Evolutionary conservation across 1,140 invertebrate species (phyloP).

Genomic region (Hyposmocoma kahamanoa): DNA sequence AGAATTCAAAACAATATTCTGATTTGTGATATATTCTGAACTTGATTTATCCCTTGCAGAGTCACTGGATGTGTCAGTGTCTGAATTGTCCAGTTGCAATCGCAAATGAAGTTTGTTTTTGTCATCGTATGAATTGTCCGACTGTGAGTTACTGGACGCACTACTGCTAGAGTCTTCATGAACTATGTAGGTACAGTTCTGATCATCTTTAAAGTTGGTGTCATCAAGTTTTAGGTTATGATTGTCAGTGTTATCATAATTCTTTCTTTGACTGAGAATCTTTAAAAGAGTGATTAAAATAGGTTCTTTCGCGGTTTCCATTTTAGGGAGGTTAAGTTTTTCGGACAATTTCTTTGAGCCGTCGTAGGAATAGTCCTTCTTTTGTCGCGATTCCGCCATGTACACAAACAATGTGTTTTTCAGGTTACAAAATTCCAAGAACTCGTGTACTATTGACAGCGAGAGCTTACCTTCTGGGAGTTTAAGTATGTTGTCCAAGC

Average conservation of each 20-base stretch:
- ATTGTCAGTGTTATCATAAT: constrained; percentile 14
- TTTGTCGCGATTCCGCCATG: constrained; percentile 66
- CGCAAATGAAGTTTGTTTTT: constrained; percentile 59
- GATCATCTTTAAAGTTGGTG: constrained; percentile 36
- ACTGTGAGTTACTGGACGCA: constrained; percentile 48
- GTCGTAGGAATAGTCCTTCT: constrained; percentile 54
- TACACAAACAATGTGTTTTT: constrained; percentile 71
- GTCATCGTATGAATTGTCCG: constrained; percentile 63
- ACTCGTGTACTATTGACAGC: constrained; percentile 62
- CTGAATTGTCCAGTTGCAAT: constrained; percentile 55
- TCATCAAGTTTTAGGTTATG: constrained; percentile 18
- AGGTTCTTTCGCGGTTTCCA: constrained; percentile 43
- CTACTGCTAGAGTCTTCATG: constrained; percentile 52
- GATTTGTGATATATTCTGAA: constrained; percentile 60
- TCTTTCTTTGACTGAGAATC: constrained; percentile 27
- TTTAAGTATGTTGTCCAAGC: constrained; percentile 56
- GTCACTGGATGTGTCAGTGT: constrained; percentile 63
- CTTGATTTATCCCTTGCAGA: constrained; percentile 50
- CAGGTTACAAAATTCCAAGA: constrained; percentile 68
- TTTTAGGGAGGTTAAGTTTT: constrained; percentile 41
- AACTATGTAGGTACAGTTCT: constrained; percentile 62
- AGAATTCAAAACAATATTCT: constrained; percentile 26
- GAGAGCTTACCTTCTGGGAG: constrained; percentile 60
- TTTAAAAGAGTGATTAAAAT: constrained; percentile 52
- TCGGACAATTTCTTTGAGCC: constrained; percentile 39